phyloP scores from a whole-genome alignment of 2,888 invertebrate species.

The Nudaria mundana region DNA sequence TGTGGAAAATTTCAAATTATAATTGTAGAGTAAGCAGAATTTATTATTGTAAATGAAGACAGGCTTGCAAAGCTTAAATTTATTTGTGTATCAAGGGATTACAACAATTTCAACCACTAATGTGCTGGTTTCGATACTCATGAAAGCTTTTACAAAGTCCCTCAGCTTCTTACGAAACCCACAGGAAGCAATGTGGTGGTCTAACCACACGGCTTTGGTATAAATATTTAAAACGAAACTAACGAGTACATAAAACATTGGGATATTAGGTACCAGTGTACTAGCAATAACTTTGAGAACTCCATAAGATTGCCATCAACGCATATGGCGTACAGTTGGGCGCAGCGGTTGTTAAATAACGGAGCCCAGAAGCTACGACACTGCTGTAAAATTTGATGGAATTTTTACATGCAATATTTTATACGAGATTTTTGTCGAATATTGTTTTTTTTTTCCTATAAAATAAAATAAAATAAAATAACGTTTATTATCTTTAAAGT shows the following conservation, averaged over 20 bases:
- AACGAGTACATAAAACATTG: constrained; percentile 20
- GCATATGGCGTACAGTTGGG: constrained; percentile 61
- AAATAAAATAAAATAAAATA: no score
- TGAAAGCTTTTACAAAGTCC: not conserved
- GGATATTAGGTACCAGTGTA: constrained; percentile 22
- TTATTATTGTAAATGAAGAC: no score
- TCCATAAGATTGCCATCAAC: constrained; percentile 57
- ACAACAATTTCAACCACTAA: no score
- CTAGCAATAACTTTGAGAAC: constrained; percentile 49
- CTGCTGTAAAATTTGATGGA: constrained; percentile 32
- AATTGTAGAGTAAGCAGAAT: constrained; percentile 37
- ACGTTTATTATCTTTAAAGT: no score
- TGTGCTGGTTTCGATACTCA: not conserved
- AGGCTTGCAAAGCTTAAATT: no score
- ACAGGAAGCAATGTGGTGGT: constrained; percentile 13
- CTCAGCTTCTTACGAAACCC: constrained; percentile 6
- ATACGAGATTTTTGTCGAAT: no score
- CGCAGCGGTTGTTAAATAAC: constrained; percentile 49
- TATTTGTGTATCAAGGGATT: not conserved
- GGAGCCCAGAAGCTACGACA: constrained; percentile 22
- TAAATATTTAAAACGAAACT: constrained; percentile 12
- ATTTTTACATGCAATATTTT: constrained; percentile 27
- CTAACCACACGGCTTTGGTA: constrained; percentile 12
- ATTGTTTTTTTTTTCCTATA: no score
- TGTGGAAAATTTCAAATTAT: no score